Percentiles rank a stretch among this genome's conserved stretches.
Conservation (phyloP, 1,140 invertebrate species). For the Camponotus vicinus region DNA sequence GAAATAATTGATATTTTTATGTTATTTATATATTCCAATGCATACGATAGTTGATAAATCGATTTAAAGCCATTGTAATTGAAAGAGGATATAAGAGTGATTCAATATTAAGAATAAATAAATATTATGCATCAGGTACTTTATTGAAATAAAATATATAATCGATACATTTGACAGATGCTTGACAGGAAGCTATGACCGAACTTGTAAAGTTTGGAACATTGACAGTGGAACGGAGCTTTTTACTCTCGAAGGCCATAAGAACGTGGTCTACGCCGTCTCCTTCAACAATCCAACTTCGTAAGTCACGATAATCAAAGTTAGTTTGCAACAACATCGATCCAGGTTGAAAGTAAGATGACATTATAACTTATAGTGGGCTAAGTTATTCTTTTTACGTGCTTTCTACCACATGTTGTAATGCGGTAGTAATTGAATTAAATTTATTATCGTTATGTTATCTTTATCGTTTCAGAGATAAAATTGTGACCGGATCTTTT, state of each 20-base stretch:
- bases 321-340: constrained; percentile 17
- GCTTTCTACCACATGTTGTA: background rate
- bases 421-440: background rate
- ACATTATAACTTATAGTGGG: background rate
- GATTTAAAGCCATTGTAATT: background rate
- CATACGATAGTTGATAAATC: background rate
- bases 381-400: background rate
- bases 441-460: background rate
- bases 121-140: background rate
- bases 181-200: constrained; percentile 93
- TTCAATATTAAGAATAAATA: background rate
- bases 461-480: constrained; percentile 86
- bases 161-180: constrained; percentile 86
- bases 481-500: constrained; percentile 92
- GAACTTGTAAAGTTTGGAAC: constrained; percentile 94
- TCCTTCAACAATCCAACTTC: constrained; percentile 92
- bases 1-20: background rate
- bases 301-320: constrained; percentile 84
- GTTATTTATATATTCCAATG: background rate
- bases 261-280: constrained; percentile 93
- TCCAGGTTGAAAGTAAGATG: background rate
- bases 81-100: background rate
- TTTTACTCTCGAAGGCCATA: constrained; percentile 90
- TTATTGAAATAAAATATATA: background rate
- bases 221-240: constrained; percentile 90